Evolutionary conservation across 2,888 invertebrate species (phyloP).

Genomic region (Ochropleura leucogaster): DNA sequence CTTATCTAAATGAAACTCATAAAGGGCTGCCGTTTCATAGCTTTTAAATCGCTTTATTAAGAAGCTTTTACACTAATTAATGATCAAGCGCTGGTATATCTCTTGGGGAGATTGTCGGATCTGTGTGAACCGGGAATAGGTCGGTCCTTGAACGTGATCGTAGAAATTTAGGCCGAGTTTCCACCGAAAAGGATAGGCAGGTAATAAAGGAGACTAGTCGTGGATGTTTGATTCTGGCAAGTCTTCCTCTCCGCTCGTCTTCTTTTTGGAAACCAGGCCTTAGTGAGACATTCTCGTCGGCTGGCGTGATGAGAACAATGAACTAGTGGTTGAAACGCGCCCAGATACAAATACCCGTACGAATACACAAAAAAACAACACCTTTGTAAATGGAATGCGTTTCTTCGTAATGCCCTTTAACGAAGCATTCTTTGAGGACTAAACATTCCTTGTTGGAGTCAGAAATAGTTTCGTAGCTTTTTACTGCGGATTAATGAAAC

Average conservation of each 20-base stretch:
- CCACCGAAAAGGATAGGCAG: no score
- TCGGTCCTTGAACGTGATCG: constrained; percentile 71
- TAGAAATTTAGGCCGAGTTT: constrained; percentile 72
- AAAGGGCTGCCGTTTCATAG: constrained; percentile 78
- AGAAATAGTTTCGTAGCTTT: constrained; percentile 69
- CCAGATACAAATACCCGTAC: constrained; percentile 77
- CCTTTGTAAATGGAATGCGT: constrained; percentile 77
- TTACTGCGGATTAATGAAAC: constrained; percentile 33
- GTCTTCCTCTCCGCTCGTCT: not conserved
- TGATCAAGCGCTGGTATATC: constrained; percentile 76
- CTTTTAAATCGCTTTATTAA: constrained; percentile 82
- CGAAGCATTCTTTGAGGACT: constrained; percentile 67
- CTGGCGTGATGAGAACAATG: constrained; percentile 76
- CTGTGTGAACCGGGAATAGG: constrained; percentile 78
- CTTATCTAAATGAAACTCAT: constrained; percentile 80
- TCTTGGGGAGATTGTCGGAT: constrained; percentile 72
- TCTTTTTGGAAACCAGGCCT: not conserved
- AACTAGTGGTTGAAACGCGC: constrained; percentile 75
- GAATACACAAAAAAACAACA: constrained; percentile 74
- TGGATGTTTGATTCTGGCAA: not conserved
- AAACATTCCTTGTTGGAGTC: constrained; percentile 74
- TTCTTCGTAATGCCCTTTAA: constrained; percentile 78
- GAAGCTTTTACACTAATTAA: constrained; percentile 82
- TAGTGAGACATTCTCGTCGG: constrained; percentile 67
- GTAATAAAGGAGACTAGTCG: no score